Conservation (phyloP, 2,113 vertebrate species). For the Danionella cerebrum region DNA sequence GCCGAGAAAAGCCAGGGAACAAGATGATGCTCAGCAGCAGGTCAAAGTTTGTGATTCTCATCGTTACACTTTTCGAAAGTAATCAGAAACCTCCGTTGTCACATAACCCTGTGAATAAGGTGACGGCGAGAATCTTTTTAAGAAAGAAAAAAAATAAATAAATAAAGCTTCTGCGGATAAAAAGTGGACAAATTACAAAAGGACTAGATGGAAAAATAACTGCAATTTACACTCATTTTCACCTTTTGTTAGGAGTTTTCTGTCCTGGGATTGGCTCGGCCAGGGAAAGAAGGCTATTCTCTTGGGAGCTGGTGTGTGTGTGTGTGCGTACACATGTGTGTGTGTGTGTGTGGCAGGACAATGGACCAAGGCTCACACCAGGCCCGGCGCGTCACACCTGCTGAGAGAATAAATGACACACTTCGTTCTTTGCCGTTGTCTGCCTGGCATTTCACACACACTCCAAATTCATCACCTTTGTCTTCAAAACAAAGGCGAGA, state of each 20-base stretch:
- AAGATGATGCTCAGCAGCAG: slow-evolving; percentile 9
- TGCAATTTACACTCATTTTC: slow-evolving; percentile 77
- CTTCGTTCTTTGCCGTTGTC: slow-evolving; percentile 60
- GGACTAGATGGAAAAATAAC: slow-evolving; percentile 61
- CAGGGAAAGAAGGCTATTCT: slow-evolving; percentile 39
- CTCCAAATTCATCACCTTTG: slow-evolving; percentile 49
- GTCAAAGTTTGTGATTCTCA: slow-evolving; percentile 33
- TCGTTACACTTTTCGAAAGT: slow-evolving; percentile 36
- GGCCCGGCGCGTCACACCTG: slow-evolving; percentile 60
- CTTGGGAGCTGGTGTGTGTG: slow-evolving; percentile 41
- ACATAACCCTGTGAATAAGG: slow-evolving; percentile 36
- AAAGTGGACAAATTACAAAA: slow-evolving; percentile 56
- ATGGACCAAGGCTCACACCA: slow-evolving; percentile 60
- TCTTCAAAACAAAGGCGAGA: slow-evolving; percentile 59
- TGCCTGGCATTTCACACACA: slow-evolving; percentile 63
- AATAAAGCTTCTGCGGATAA: slow-evolving; percentile 53
- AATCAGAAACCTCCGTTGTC: slow-evolving; percentile 26
- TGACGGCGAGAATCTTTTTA: slow-evolving; percentile 32
- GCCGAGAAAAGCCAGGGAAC: neutral
- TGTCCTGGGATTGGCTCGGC: slow-evolving; percentile 58
- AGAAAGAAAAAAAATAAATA: slow-evolving; percentile 1
- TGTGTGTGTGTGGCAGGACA: slow-evolving; percentile 55
- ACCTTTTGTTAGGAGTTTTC: slow-evolving; percentile 69
- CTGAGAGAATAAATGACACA: slow-evolving; percentile 69
- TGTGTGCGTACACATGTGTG: no score